Base-by-base conservation (phyloP, 2,113 vertebrate species). In the Ailuropoda melanoleuca region DNA sequence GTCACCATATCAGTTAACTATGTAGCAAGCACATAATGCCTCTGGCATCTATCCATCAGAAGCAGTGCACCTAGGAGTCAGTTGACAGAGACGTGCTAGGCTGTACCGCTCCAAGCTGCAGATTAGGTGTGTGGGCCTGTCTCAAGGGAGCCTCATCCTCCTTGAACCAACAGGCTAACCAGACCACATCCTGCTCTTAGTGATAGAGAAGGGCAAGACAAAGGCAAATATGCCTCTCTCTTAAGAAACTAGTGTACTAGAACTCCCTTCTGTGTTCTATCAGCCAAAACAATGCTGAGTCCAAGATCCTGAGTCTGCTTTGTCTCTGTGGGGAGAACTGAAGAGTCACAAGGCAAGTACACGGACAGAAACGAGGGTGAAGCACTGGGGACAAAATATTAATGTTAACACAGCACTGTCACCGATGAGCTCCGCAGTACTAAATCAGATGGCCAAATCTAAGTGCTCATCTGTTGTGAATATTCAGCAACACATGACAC, bases 1-100 rank as follows among this genome's bases (percentile, higher is more conserved):
- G 74, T 97, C 80, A 94, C 53, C 74, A 43, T 37, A 90, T 78
- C 53, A 78, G 43, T 92, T 80, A 95, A 70, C 53, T 48, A 39
- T 46, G 21, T 94, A 78, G 78, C 46, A 93, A 88, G 31, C 55
- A 88, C 34, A 81, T 50, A 85, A 48, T 87, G 37, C 88, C 12
- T 77, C n/a, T 46, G 46, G 53, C 37, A 88, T 84, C 21, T 1
- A 29, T 77, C 31, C 24, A 77, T 94, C 84, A 92, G 82, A 46
- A 56, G 18, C 24, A 50, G 12, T 34, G 58, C 48, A 64, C 68
- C 34, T 37, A 96, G 23, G 29, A 86, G 56, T 93, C 43, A 92
- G 23, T 15, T 75, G 37, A 64, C 9, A 89, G 24, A 83, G 19
- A 62, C 29, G 23, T 64, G 72, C 14, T 56, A n/a, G 14, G 37